Evolutionary conservation across 2,113 vertebrate species (phyloP).

Genomic region (Oreocharis arfaki): DNA sequence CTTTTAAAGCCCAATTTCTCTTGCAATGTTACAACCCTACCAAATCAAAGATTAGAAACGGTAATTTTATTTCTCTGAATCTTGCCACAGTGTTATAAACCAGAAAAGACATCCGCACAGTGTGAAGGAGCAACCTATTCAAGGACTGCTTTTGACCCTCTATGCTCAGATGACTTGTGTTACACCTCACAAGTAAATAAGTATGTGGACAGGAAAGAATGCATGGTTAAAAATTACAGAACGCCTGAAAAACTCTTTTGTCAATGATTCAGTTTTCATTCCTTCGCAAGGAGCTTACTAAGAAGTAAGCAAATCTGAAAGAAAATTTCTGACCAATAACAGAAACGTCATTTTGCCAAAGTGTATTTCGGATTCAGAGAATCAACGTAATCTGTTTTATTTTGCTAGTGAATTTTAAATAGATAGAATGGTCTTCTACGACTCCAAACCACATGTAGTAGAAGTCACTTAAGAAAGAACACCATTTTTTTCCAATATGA

Average conservation of each 20-base stretch:
- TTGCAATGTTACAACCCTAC: neutral
- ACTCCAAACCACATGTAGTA: neutral
- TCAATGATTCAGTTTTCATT: neutral
- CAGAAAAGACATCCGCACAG: neutral
- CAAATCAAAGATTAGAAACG: neutral
- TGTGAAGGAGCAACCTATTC: neutral
- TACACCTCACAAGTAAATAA: neutral
- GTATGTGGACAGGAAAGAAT: neutral
- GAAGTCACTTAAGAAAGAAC: neutral
- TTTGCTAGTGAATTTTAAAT: neutral
- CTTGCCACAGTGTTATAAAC: neutral
- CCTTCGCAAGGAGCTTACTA: neutral
- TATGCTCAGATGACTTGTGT: neutral
- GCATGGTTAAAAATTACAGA: neutral
- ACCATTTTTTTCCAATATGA: neutral
- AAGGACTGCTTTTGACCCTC: neutral
- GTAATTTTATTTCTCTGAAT: neutral
- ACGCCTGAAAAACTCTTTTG: fast-evolving
- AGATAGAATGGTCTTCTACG: neutral
- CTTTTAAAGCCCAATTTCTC: neutral
- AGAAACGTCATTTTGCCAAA: neutral
- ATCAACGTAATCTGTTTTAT: neutral
- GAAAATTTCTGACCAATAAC: neutral
- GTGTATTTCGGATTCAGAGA: neutral
- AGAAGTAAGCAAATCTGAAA: neutral